Evolutionary conservation across 2,113 vertebrate genomes (phyloP).

Genomic region (Rissa tridactyla): DNA sequence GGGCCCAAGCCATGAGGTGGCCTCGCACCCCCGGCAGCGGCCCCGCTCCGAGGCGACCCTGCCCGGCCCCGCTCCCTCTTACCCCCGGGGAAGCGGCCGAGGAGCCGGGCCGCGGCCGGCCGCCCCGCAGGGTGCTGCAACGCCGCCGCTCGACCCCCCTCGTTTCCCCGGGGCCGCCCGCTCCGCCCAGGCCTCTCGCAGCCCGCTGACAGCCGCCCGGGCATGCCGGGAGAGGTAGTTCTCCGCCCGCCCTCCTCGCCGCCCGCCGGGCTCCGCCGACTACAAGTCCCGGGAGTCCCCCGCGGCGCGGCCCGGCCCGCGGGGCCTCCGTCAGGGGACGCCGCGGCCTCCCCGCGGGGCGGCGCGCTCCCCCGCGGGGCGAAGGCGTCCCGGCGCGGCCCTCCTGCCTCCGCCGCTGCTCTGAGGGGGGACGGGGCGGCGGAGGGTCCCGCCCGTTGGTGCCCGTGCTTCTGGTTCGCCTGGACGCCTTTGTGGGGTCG

Average conservation of each 20-base stretch:
- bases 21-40: background rate
- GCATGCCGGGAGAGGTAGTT: conserved; percentile 17
- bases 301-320: background rate
- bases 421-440: background rate
- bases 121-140: background rate
- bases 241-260: background rate
- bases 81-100: background rate
- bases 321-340: background rate
- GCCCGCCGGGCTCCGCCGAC: background rate
- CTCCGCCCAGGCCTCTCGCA: background rate
- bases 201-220: background rate
- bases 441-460: background rate
- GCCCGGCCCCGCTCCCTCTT: background rate
- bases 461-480: rapidly evolving
- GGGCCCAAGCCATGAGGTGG: background rate
- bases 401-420: background rate
- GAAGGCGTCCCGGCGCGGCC: background rate
- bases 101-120: background rate
- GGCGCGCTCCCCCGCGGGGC: background rate
- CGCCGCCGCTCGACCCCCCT: background rate
- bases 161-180: background rate
- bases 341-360: background rate
- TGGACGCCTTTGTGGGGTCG: background rate
- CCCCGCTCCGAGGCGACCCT: background rate
- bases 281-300: background rate